Conservation (phyloP, 1,140 invertebrate genomes). For the Procambarus clarkii region DNA sequence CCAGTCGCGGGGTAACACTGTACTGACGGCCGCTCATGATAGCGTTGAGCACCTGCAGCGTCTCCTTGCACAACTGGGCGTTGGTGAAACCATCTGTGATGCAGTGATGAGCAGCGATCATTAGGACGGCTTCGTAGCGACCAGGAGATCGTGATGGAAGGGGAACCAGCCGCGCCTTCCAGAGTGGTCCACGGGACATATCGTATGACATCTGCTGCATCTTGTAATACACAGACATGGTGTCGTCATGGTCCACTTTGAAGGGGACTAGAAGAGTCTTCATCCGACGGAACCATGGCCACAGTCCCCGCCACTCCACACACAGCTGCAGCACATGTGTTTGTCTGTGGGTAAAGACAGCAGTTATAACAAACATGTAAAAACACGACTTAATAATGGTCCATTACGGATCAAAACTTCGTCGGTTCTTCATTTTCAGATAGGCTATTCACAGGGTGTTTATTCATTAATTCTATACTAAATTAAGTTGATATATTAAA, state of each 20-base stretch:
- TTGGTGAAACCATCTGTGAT: constrained; percentile 46
- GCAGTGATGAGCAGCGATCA: constrained; percentile 45
- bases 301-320: constrained; percentile 34
- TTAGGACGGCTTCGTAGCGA: constrained; percentile 17
- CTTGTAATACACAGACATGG: constrained; percentile 21
- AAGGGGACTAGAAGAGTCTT: constrained; percentile 2
- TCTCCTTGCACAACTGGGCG: constrained; percentile 9
- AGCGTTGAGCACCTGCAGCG: constrained; percentile 29
- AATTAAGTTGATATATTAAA: too few species aligned
- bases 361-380: too few species aligned
- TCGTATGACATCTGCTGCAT: constrained; percentile 17
- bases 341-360: constrained; percentile 9
- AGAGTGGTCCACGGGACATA: constrained; percentile 33
- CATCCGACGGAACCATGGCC: constrained; percentile 62
- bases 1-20: neutral
- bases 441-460: too few species aligned
- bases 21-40: neutral
- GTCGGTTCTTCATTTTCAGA: too few species aligned
- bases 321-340: constrained; percentile 49
- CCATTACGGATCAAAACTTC: too few species aligned
- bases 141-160: neutral
- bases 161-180: constrained; percentile 40
- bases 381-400: too few species aligned
- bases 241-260: neutral
- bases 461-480: too few species aligned